Base-by-base conservation (phyloP, 2,113 vertebrate species). In the Poecilia latipinna region DNA sequence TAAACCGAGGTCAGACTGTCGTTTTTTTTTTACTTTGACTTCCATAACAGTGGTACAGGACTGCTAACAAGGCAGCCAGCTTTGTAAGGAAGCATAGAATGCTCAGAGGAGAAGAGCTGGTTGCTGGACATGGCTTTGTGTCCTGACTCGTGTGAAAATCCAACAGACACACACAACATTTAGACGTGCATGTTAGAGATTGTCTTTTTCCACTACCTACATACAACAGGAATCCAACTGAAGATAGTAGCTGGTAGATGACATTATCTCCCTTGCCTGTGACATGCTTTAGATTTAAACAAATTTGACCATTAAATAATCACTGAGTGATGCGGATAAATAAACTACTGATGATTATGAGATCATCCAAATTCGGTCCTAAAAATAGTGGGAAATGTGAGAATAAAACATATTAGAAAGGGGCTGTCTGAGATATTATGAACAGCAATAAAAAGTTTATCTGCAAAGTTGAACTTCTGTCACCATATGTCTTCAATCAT, bases 401-500 rank as follows among this genome's bases (percentile, higher is more conserved):
- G 3, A 63, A 32, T 57, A 60, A n/a, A 32, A 57, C 4, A 15
- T 7, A 33, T 48, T 48, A 48, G 44, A 48, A 48, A 48, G 13
- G 22, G 3, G 35, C 75, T 42, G 62, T 24, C 65, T 65, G 22
- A 24, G 29, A 33, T 57, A 12, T 28, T 32, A 5, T 44, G 12
- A 11, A 6, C 33, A 1, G 35, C 37, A 54, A 31, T 11, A 37
- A 77, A 57, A 71, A 54, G 29, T 42, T 22, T 15, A 68, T 44
- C 39, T 12, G 35, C 6, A 51, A 68, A 26, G 26, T 67, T 57
- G n/a, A 29, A 70, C 51, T 28, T 73, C 10, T 5, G 35, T 12
- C 35, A 39, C 57, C 37, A 39, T 8, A 12, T 33, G 26, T 76
- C 51, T 64, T 68, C n/a, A 72, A 28, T 78, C 61, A 17, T 72